Percentiles rank a stretch among this genome's conserved stretches.
Conservation (phyloP, 2,113 vertebrate species). For the Ammodytes marinus region DNA sequence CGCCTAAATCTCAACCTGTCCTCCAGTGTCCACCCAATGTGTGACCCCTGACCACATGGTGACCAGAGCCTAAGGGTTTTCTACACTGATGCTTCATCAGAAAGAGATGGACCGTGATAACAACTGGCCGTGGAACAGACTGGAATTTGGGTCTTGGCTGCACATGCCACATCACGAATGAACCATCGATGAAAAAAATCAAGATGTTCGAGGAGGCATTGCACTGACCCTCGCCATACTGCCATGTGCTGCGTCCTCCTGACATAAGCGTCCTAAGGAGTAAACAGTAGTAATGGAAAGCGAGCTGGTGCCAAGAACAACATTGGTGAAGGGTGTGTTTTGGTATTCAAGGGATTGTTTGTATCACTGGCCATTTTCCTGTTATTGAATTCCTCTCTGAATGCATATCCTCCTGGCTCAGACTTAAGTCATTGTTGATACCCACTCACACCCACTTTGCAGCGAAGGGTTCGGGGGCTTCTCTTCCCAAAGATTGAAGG, state of each 20-base stretch:
- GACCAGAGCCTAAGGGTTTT: conserved; percentile 8
- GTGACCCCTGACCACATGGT: conserved; percentile 3
- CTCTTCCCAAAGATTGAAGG: conserved; percentile 26
- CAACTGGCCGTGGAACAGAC: conserved; percentile 1
- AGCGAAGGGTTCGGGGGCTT: conserved; percentile 27
- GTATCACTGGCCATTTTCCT: conserved; percentile 86
- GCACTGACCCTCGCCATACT: not conserved
- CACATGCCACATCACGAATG: conserved; percentile 11
- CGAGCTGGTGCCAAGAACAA: conserved; percentile 81
- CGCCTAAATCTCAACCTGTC: conserved; percentile 33
- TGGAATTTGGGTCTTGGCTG: conserved; percentile 14
- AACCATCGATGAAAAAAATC: conserved; percentile 42
- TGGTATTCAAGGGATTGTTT: conserved; percentile 85
- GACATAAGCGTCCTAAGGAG: conserved; percentile 57
- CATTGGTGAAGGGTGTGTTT: conserved; percentile 83
- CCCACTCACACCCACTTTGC: conserved; percentile 42
- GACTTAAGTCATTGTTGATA: conserved; percentile 71
- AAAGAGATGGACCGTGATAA: not conserved
- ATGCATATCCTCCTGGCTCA: conserved; percentile 80
- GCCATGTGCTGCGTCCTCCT: conserved; percentile 35
- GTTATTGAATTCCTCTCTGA: conserved; percentile 87
- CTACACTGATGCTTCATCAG: not conserved
- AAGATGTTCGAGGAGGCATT: not conserved
- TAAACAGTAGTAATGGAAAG: conserved; percentile 74
- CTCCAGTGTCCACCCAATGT: conserved; percentile 10